Conservation (phyloP, 2,888 invertebrate genomes). For the Nowickia ferox region DNA sequence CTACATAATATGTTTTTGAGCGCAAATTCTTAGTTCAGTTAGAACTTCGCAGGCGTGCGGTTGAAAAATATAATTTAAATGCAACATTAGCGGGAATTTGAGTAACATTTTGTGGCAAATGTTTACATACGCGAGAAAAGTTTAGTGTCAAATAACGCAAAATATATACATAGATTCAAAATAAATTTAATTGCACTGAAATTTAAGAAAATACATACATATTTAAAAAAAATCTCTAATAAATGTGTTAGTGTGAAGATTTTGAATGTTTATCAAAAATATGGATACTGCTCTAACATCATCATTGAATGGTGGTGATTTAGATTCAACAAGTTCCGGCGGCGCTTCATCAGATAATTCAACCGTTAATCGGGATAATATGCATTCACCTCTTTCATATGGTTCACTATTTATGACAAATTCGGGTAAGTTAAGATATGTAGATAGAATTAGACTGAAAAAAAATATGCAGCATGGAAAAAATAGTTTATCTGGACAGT, state of each 20-base stretch:
- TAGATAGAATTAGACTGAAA: neutral
- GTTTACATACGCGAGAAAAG: neutral
- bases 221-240: neutral
- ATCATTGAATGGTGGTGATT: constrained; percentile 80
- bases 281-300: constrained; percentile 81
- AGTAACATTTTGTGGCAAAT: neutral
- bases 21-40: constrained; percentile 71
- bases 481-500: too few species aligned
- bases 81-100: constrained; percentile 5
- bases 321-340: constrained; percentile 83
- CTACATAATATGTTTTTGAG: constrained; percentile 46
- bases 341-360: constrained; percentile 82
- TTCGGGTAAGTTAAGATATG: constrained; percentile 76
- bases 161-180: neutral
- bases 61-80: constrained; percentile 37
- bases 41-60: constrained; percentile 72
- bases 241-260: constrained; percentile 14
- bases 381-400: constrained; percentile 81
- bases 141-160: constrained; percentile 8
- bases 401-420: constrained; percentile 81
- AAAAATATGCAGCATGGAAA: neutral
- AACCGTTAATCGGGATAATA: constrained; percentile 80
- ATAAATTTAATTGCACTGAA: neutral
- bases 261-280: constrained; percentile 80
- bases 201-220: neutral